Percentiles rank a stretch among this genome's conserved stretches.
Evolutionary conservation across 2,113 vertebrate genomes (phyloP).

Genomic region (Lota lota): DNA sequence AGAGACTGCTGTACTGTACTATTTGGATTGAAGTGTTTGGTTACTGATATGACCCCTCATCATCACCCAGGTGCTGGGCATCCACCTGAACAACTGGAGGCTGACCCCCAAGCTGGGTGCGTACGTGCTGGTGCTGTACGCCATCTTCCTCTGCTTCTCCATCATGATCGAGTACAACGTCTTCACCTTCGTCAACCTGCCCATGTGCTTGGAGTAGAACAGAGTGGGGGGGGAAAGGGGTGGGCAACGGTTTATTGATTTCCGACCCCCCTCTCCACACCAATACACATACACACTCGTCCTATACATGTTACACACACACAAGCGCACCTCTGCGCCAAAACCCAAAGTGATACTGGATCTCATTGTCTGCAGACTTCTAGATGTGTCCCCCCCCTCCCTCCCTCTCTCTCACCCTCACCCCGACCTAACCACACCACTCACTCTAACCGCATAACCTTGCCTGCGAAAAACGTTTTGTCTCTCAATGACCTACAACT

Average conservation of each 20-base stretch:
- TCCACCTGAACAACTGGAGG: slow-evolving; percentile 92
- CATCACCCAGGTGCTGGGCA: slow-evolving; percentile 81
- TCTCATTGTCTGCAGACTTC: slow-evolving; percentile 36
- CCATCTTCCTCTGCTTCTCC: slow-evolving; percentile 92
- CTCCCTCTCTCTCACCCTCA: slow-evolving; percentile 6
- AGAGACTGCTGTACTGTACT: too few species aligned
- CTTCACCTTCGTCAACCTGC: slow-evolving; percentile 98
- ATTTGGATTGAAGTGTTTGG: too few species aligned
- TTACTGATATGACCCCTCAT: too few species aligned
- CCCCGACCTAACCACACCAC: not conserved
- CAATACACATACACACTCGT: not conserved
- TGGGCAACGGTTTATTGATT: too few species aligned
- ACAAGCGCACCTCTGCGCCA: too few species aligned
- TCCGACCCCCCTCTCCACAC: slow-evolving; percentile 26
- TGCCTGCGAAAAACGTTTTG: not conserved
- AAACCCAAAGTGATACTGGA: slow-evolving; percentile 34
- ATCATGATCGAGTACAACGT: slow-evolving; percentile 98
- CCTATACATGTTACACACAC: too few species aligned
- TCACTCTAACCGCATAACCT: not conserved
- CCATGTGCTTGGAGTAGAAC: slow-evolving; percentile 90
- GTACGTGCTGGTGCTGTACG: slow-evolving; percentile 88
- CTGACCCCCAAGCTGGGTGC: slow-evolving; percentile 89
- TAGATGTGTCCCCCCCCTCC: slow-evolving; percentile 11
- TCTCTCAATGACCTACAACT: slow-evolving; percentile 19
- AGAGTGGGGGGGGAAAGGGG: not conserved